A percentile compares a stretch with the other conserved stretches of the same genome.
Evolutionary conservation across 2,113 vertebrate species (phyloP).

Genomic region (Pteronura brasiliensis): DNA sequence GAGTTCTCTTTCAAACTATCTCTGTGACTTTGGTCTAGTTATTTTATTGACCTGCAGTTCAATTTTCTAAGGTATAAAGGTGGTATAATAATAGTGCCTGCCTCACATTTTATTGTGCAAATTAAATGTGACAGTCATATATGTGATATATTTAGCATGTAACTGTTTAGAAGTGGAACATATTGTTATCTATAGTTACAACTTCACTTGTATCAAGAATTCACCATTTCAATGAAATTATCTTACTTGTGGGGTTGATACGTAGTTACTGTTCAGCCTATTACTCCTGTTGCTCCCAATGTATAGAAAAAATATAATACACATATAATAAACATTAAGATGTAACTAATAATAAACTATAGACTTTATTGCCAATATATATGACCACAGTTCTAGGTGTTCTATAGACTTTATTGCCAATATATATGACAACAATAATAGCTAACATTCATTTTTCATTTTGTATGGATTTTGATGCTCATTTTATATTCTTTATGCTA

Average conservation of each 20-base stretch:
- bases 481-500: background rate
- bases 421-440: background rate
- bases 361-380: background rate
- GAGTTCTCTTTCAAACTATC: background rate
- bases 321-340: background rate
- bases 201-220: background rate
- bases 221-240: background rate
- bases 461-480: background rate
- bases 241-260: background rate
- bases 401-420: background rate
- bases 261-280: background rate
- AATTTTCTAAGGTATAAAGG: background rate
- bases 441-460: background rate
- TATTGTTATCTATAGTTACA: background rate
- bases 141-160: background rate
- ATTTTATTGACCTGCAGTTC: slow-evolving; percentile 28
- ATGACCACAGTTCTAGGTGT: background rate
- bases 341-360: background rate
- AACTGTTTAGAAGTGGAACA: background rate
- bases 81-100: background rate
- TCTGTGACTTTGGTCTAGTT: background rate
- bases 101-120: background rate
- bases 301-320: background rate
- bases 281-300: background rate
- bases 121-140: background rate